Base-by-base conservation (phyloP, 2,797 vertebrate species). In the Pseudomugil gertrudae region DNA sequence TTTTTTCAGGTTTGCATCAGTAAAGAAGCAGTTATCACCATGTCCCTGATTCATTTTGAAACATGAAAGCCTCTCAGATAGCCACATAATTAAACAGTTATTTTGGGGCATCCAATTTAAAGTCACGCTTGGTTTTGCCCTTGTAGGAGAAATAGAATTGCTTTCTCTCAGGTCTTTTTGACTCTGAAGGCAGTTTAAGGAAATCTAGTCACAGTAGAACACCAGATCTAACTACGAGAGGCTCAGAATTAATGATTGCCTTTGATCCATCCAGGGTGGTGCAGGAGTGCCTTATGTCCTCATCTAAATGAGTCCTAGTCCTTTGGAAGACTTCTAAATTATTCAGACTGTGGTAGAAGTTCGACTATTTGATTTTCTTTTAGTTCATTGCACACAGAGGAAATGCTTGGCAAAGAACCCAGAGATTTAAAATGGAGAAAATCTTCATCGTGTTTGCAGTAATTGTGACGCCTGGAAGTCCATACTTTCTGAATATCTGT, bases 31-130 rank as follows among this genome's bases (percentile, higher is more conserved):
- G 85, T 90, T 92, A 92, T 92, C 86, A 19, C 67, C 35, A 70
- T 76, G 53, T 10, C 53, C 62, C 56, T 63, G 70, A 88, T 87
- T 88, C 84, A 84, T 87, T 90, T 80, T 79, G 84, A 87, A 89
- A 92, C 88, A 90, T 90, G 86, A 93, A 92, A 92, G 86, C 78
- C 76, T 80, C 81, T 76, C 63, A 38, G 87, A 91, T 89, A 90
- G 83, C 73, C 78, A 57, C 85, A 63, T 90, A 94, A 93, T 93
- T 87, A 92, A 89, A 84, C 74, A 14, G 84, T 87, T 92, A 90
- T 92, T 93, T 92, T 76, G 79, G 84, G 90, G 77, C 83, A 78
- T 91, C 91, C 86, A 89, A 92, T 91, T 90, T 88, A 85, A 91
- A 85, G 72, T 76, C 43, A 73, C 67, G 79, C 82, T 86, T 73